A percentile compares a stretch with the other conserved stretches of the same genome.
Evolutionary conservation across 2,888 invertebrate genomes (phyloP).

Genomic region (Eupithecia abbreviata): DNA sequence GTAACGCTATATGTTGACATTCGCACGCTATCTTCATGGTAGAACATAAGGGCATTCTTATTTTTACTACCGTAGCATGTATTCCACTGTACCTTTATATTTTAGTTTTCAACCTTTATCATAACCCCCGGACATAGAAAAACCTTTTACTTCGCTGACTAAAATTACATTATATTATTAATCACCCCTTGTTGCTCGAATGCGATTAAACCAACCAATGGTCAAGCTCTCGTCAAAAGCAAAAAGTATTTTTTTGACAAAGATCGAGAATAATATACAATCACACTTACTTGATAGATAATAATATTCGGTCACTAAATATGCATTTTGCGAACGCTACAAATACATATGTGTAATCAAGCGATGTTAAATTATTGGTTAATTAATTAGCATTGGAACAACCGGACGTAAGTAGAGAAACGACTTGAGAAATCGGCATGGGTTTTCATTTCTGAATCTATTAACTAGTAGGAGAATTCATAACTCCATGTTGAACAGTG

Average conservation of each 20-base stretch:
- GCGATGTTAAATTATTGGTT: background rate
- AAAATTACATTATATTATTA: background rate
- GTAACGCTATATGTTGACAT: background rate
- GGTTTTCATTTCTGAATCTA: background rate
- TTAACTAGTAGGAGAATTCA: background rate
- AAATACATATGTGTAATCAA: background rate
- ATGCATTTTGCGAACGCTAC: no score
- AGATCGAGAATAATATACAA: background rate
- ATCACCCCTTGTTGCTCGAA: background rate
- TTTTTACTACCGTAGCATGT: background rate
- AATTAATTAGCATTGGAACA: background rate
- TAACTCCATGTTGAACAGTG: background rate
- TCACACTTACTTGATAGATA: background rate
- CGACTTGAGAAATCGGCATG: background rate
- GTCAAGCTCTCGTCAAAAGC: background rate
- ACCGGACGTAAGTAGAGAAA: background rate
- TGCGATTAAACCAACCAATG: background rate
- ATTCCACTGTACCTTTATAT: background rate
- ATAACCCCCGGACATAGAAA: background rate
- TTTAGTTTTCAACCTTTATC: background rate
- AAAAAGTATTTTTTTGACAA: background rate
- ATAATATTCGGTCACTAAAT: no score
- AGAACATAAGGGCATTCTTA: background rate
- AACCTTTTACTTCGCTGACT: background rate
- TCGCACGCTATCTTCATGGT: background rate